Percentiles rank a stretch among this genome's conserved stretches.
These are phyloP conservation scores for Zhengitettix transpicula DNA, from an alignment of 2,888 invertebrate genomes.

Conservation along the genomic window DNA sequence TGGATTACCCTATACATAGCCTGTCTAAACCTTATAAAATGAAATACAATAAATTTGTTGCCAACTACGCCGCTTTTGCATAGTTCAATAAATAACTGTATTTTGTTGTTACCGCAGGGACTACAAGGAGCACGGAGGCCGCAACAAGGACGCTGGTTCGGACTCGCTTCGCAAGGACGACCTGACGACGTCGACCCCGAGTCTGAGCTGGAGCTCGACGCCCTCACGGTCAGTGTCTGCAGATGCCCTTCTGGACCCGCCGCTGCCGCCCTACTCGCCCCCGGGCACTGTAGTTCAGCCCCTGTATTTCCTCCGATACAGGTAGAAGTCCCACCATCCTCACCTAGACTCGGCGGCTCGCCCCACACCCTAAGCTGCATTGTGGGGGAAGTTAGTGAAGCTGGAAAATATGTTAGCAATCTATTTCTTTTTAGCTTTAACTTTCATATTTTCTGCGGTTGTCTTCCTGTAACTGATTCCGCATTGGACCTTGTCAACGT, in stretches of 20 bases:
- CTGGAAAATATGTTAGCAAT: too few relatives aligned
- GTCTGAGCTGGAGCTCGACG: conserved; percentile 47
- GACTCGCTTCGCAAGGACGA: conserved; percentile 34
- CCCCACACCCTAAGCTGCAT: too few relatives aligned
- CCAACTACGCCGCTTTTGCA: too few relatives aligned
- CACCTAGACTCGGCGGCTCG: too few relatives aligned
- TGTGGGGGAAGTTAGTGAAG: too few relatives aligned
- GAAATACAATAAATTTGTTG: too few relatives aligned
- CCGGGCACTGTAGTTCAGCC: neutral
- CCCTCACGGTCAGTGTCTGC: conserved; percentile 32
- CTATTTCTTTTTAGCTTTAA: too few relatives aligned
- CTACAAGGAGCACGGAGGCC: conserved; percentile 76
- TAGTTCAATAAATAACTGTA: neutral
- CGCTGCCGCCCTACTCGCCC: neutral
- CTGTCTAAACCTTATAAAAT: too few relatives aligned
- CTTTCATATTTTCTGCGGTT: too few relatives aligned
- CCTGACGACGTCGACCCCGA: conserved; percentile 59
- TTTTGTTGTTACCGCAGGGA: conserved; percentile 35
- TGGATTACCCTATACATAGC: too few relatives aligned
- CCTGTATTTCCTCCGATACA: neutral
- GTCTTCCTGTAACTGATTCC: too few relatives aligned
- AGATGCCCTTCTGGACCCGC: neutral
- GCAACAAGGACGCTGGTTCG: conserved; percentile 51
- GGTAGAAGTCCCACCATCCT: neutral
- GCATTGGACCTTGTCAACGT: too few relatives aligned